Evolutionary conservation across 1,140 invertebrate genomes (phyloP).

Genomic region (Brachionus manjavacas): DNA sequence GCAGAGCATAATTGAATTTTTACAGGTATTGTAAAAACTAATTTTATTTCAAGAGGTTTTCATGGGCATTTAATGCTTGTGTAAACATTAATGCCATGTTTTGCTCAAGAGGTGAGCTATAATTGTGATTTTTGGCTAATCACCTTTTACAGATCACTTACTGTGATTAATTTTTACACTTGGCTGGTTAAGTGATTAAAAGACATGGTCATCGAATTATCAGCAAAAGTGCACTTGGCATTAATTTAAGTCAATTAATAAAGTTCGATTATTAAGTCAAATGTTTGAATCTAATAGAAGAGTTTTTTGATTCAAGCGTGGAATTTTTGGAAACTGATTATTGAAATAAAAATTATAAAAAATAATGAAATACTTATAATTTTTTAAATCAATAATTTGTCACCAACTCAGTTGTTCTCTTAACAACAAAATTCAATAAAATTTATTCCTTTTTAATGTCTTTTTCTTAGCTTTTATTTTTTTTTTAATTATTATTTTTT

Average conservation of each 20-base stretch:
- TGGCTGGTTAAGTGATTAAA: background rate
- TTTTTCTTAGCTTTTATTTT: too few relatives aligned
- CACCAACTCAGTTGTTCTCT: too few relatives aligned
- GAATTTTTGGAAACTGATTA: too few relatives aligned
- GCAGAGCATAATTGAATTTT: background rate
- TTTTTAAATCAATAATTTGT: too few relatives aligned
- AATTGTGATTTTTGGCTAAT: background rate
- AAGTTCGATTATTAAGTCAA: background rate
- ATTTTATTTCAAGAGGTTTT: background rate
- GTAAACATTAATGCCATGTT: background rate
- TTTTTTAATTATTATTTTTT: too few relatives aligned
- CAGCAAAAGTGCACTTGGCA: background rate
- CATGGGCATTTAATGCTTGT: background rate
- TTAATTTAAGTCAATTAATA: background rate
- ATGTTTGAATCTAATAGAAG: too few relatives aligned
- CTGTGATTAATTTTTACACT: background rate
- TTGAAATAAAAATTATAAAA: too few relatives aligned
- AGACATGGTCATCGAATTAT: background rate
- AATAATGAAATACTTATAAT: too few relatives aligned
- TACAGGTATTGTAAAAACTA: slow-evolving; percentile 10
- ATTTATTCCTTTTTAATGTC: too few relatives aligned
- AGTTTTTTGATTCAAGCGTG: too few relatives aligned
- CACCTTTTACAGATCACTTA: background rate
- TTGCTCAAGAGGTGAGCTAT: background rate
- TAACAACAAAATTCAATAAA: too few relatives aligned